phyloP scores from a whole-genome alignment of 2,797 vertebrate species.

The Spea hammondii region DNA sequence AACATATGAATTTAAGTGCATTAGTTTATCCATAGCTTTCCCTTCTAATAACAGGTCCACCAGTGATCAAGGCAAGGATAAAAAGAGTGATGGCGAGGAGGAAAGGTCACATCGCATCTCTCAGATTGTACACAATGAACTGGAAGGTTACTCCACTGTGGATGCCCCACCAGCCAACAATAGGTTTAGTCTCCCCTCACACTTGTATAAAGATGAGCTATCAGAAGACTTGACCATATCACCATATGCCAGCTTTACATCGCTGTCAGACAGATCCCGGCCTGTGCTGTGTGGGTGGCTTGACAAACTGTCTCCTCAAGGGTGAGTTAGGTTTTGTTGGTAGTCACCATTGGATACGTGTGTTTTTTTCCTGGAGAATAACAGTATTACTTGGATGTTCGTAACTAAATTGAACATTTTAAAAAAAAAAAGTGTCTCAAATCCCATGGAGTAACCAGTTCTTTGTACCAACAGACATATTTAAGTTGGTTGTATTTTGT shows the following conservation, averaged over 20 bases:
- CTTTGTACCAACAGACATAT: too few species aligned
- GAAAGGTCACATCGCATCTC: constrained; percentile 62
- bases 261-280: constrained; percentile 72
- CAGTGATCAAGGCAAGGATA: constrained; percentile 56
- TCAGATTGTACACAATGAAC: constrained; percentile 63
- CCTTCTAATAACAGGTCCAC: constrained; percentile 47
- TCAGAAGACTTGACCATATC: constrained; percentile 91
- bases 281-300: constrained; percentile 88
- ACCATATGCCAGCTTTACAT: constrained; percentile 92
- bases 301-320: constrained; percentile 95
- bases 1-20: too few species aligned
- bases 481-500: too few species aligned
- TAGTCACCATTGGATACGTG: neutral
- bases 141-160: constrained; percentile 80
- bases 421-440: too few species aligned
- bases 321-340: constrained; percentile 65
- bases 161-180: constrained; percentile 63
- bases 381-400: too few species aligned
- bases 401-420: too few species aligned
- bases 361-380: too few species aligned
- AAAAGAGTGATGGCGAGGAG: constrained; percentile 47
- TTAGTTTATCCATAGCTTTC: neutral
- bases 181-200: constrained; percentile 67
- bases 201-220: constrained; percentile 66
- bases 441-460: too few species aligned